Evolutionary conservation across 2,888 invertebrate genomes (phyloP), one percentile per base, ranked within the genome.

Genomic region (Cerastoderma edule): DNA sequence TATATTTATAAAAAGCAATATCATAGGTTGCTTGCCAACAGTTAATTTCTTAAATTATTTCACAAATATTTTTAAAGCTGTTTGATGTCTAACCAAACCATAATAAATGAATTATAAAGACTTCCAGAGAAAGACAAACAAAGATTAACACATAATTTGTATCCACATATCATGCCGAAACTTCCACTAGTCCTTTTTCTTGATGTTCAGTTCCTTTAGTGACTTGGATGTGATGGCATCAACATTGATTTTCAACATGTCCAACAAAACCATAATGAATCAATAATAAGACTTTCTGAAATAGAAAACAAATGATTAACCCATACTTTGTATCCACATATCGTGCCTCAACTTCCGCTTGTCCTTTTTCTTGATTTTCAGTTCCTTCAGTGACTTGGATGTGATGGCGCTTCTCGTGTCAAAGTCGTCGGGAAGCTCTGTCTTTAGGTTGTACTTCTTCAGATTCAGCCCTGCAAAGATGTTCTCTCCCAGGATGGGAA

Each of bases 341-440:
- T 91, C 88, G 79, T 89, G 89, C 60, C 88, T 83, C 19, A 92
- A 76, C 79, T 90, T 90, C 67, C 77, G 80, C 70, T 90, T 91
- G 39, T 91, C 96, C 90, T 97, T 91, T 75, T 92, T 92, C 82
- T 87, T 90, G 72, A 91, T 63, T 65, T 88, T 87, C 46, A 89
- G 64, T 3, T 89, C 90, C 73, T 86, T 89, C 46, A 91, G 79
- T 0, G 89, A 88, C 66, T 89, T 91, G 72, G 89, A 91, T 32
- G 92, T 91, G 19, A 91, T 84, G 0, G 86, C 70, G 72, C 89
- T 90, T 35, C 85, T 77, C 24, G 89, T 84, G 80, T 91, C 91
- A 75, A 89, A 86, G 65, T 91, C 90, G 13, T 56, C 56, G 6
- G 89, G 89, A 44, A 90, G 68, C 28, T 86, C 84, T 8, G 80